Conservation (phyloP, 2,888 invertebrate species). For the Drepana falcataria region DNA sequence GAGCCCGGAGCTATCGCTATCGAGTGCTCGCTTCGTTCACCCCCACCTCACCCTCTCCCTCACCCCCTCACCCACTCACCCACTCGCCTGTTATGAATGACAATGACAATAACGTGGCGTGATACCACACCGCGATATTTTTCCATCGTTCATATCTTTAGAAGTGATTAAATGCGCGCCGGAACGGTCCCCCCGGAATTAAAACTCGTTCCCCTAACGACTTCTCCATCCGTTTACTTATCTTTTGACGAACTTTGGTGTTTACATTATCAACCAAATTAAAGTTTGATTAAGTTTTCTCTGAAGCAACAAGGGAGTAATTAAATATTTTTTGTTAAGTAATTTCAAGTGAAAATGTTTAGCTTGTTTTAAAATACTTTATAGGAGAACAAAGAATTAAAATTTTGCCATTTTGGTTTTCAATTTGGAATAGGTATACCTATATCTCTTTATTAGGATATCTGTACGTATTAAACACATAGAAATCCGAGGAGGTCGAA, state of each 20-base stretch:
- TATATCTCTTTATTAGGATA: too few species aligned
- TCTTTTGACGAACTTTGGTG: slow-evolving; percentile 61
- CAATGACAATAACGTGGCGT: slow-evolving; percentile 74
- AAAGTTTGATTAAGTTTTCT: slow-evolving; percentile 65
- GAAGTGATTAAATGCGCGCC: slow-evolving; percentile 72
- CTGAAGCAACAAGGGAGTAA: slow-evolving; percentile 35
- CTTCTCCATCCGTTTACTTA: slow-evolving; percentile 61
- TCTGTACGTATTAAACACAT: too few species aligned
- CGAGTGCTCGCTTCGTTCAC: slow-evolving; percentile 34
- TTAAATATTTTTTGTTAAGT: not conserved
- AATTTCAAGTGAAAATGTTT: slow-evolving; percentile 3
- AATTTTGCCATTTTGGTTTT: too few species aligned
- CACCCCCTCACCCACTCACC: slow-evolving; percentile 20
- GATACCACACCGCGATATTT: slow-evolving; percentile 64
- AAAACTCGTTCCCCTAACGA: slow-evolving; percentile 62
- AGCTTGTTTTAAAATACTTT: not conserved
- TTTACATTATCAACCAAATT: slow-evolving; percentile 68
- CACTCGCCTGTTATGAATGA: slow-evolving; percentile 68
- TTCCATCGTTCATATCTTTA: slow-evolving; percentile 63
- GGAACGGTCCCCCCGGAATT: slow-evolving; percentile 54
- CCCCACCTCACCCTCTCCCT: slow-evolving; percentile 17
- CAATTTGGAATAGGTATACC: too few species aligned
- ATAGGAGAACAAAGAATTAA: not conserved
- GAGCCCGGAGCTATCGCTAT: slow-evolving; percentile 55
- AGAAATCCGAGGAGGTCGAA: too few species aligned